Conservation (phyloP, 35 echinoderm and acorn worm species). For the Stichopus chloronotus region DNA sequence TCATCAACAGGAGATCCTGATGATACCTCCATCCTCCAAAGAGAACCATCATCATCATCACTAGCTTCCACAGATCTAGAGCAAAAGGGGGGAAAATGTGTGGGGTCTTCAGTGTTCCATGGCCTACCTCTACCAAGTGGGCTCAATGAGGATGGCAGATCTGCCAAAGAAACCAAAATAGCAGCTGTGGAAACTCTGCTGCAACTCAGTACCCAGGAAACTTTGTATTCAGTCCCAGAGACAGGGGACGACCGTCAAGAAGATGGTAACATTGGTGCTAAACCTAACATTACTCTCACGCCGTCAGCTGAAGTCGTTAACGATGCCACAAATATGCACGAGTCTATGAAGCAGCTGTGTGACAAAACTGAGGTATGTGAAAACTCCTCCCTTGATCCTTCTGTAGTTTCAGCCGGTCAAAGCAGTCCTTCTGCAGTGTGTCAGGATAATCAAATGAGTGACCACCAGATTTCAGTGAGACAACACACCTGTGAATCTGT, state of each 20-base stretch:
- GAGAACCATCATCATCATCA: not conserved
- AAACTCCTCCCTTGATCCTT: not conserved
- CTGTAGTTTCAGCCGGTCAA: not conserved
- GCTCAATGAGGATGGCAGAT: not conserved
- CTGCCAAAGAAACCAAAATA: not conserved
- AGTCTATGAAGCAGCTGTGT: constrained; percentile 12
- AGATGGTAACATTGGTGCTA: not conserved
- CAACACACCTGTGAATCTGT: not conserved
- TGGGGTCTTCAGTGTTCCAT: not conserved
- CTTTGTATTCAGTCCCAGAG: constrained; percentile 4
- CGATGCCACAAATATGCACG: not conserved
- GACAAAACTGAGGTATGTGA: not conserved
- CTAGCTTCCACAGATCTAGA: not conserved
- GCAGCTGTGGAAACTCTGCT: constrained; percentile 9
- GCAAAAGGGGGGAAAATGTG: not conserved
- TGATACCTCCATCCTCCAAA: not conserved
- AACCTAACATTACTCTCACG: not conserved
- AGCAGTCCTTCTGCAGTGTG: not conserved
- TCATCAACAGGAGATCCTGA: not conserved
- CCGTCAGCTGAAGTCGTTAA: not conserved
- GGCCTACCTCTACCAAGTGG: not conserved
- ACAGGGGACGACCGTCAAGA: not conserved
- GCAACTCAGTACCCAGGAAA: not conserved
- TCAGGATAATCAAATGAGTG: not conserved
- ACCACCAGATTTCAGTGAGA: not conserved